phyloP scores from a whole-genome alignment of 1,140 invertebrate species.

The Drosophila yakuba region DNA sequence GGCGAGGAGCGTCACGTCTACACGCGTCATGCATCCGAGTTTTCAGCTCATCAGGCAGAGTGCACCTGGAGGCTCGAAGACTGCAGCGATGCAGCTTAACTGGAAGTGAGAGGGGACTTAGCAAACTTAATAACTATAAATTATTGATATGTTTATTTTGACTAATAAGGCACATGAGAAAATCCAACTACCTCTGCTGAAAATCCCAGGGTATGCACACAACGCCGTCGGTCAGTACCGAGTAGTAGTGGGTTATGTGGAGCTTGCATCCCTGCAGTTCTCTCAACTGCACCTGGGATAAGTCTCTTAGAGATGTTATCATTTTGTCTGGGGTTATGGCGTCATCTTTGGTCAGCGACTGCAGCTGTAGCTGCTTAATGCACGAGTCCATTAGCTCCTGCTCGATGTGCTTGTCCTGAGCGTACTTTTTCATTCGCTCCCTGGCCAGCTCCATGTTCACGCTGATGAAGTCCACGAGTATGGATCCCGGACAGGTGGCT shows the following conservation, averaged over 20 bases:
- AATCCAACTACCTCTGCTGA: conserved; percentile 79
- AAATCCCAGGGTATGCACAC: conserved; percentile 97
- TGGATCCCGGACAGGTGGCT: conserved; percentile 93
- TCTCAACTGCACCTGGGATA: conserved; percentile 86
- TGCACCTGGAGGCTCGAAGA: conserved; percentile 73
- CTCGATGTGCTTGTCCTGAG: conserved; percentile 92
- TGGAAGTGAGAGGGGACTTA: neutral
- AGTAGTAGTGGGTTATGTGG: conserved; percentile 95
- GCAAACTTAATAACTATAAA: neutral
- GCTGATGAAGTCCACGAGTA: conserved; percentile 93
- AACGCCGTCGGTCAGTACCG: conserved; percentile 94
- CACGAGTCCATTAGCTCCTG: conserved; percentile 89
- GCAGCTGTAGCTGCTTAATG: conserved; percentile 88
- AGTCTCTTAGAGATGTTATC: conserved; percentile 91
- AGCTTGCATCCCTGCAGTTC: conserved; percentile 87
- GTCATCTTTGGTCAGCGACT: conserved; percentile 93
- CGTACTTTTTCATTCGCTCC: conserved; percentile 89
- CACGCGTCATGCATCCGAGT: conserved; percentile 45
- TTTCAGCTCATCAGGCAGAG: conserved; percentile 41
- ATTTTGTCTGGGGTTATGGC: conserved; percentile 95
- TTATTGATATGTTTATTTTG: conserved; percentile 28
- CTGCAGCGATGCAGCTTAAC: conserved; percentile 59
- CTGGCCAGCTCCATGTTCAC: conserved; percentile 91
- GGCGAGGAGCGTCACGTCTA: conserved; percentile 64
- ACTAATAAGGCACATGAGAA: conserved; percentile 64